These are phyloP conservation scores for Cydia pomonella DNA, from an alignment of 1,140 invertebrate species.

Conservation along the genomic window DNA sequence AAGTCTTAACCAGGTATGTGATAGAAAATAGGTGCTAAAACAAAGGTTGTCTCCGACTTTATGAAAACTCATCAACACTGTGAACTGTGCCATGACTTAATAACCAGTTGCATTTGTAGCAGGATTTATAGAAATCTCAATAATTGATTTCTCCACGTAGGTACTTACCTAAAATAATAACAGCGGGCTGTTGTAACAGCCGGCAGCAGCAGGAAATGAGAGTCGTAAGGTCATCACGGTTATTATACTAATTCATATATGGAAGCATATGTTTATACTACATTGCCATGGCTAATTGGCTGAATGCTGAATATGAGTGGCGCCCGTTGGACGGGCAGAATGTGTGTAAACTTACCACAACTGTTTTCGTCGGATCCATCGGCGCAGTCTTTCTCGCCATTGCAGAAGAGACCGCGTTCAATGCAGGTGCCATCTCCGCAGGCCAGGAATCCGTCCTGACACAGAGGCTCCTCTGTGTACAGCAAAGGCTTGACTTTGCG, in stretches of 20 bases:
- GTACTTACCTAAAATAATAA: not conserved
- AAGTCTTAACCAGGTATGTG: not conserved
- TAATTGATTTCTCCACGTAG: not conserved
- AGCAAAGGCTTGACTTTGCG: conserved; percentile 93
- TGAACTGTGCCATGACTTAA: not conserved
- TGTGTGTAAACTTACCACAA: conserved; percentile 88
- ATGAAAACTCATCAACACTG: not conserved
- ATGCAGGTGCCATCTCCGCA: conserved; percentile 94
- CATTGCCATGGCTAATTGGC: not conserved
- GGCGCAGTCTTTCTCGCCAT: conserved; percentile 93
- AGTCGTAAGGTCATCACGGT: not conserved
- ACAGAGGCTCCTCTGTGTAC: conserved; percentile 95
- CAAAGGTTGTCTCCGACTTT: not conserved
- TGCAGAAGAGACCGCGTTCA: conserved; percentile 95
- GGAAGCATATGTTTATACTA: conserved; percentile 2
- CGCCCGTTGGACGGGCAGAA: not conserved
- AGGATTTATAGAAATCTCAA: not conserved
- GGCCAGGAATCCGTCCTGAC: conserved; percentile 91
- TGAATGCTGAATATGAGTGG: not conserved
- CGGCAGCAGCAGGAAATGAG: not conserved
- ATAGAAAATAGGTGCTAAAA: not conserved
- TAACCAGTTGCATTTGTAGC: not conserved
- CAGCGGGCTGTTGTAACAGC: not conserved
- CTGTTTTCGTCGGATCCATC: conserved; percentile 96
- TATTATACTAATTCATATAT: conserved; percentile 23